Conservation (phyloP, 2,888 invertebrate species). For the Nineta flava region DNA sequence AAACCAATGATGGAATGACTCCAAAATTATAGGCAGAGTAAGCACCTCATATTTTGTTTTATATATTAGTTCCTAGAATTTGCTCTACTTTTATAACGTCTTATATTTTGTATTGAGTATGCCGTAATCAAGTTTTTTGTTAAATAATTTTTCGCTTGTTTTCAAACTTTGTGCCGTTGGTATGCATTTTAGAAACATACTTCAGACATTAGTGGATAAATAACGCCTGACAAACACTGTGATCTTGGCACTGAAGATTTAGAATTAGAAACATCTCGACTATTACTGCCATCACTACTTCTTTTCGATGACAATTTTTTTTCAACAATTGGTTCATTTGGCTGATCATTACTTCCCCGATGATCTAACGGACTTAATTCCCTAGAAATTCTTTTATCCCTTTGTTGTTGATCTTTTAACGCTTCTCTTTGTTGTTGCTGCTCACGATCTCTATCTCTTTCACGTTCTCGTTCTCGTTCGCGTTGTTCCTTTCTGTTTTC, state of each 20-base stretch:
- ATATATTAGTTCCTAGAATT: too few species aligned
- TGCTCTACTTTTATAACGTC: too few species aligned
- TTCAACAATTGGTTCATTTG: slow-evolving; percentile 12
- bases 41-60: too few species aligned
- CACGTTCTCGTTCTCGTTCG: slow-evolving; percentile 24
- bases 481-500: slow-evolving; percentile 25
- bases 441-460: slow-evolving; percentile 24
- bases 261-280: slow-evolving; percentile 4
- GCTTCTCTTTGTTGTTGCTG: slow-evolving; percentile 18
- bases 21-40: too few species aligned
- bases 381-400: slow-evolving; percentile 24
- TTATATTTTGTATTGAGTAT: too few species aligned
- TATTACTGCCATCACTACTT: slow-evolving; percentile 19
- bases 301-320: slow-evolving; percentile 22
- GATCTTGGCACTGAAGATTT: slow-evolving; percentile 15
- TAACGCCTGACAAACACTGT: slow-evolving; percentile 33
- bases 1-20: too few species aligned
- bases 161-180: too few species aligned
- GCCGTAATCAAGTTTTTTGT: too few species aligned
- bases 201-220: slow-evolving; percentile 37
- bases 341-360: slow-evolving; percentile 21
- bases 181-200: slow-evolving; percentile 18
- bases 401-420: slow-evolving; percentile 23
- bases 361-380: slow-evolving; percentile 34
- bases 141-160: too few species aligned